phyloP scores from a whole-genome alignment of 2,888 invertebrate species.

The Eremobia ochroleuca region DNA sequence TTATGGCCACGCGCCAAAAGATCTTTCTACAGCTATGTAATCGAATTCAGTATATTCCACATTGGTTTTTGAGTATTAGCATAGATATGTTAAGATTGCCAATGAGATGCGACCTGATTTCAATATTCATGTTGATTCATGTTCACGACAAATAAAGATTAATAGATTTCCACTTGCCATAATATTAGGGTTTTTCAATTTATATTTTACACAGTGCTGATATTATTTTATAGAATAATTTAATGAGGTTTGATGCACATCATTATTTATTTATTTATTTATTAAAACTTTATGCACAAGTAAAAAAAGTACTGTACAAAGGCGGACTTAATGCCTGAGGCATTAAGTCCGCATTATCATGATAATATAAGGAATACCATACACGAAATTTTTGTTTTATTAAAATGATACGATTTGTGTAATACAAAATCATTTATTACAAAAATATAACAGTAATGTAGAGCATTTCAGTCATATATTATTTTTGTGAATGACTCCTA shows the following conservation, averaged over 20 bases:
- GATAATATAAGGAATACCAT: constrained; percentile 27
- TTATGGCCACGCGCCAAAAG: not conserved
- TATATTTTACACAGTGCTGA: not conserved
- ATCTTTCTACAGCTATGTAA: not conserved
- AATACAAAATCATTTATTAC: constrained; percentile 69
- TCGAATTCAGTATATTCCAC: not conserved
- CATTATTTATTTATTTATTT: no score
- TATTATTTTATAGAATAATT: not conserved
- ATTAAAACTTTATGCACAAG: no score
- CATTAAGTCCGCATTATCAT: no score
- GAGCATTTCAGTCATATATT: constrained; percentile 54
- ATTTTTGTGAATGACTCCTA: constrained; percentile 47
- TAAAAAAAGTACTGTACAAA: no score
- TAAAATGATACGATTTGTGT: constrained; percentile 51
- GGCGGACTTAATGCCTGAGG: no score
- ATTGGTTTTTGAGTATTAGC: not conserved
- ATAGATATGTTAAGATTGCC: not conserved
- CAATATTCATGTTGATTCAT: not conserved
- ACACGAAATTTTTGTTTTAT: constrained; percentile 82
- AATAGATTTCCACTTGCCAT: constrained; percentile 36
- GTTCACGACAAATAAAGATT: not conserved
- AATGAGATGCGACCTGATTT: not conserved
- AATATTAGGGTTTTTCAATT: not conserved
- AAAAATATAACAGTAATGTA: constrained; percentile 82
- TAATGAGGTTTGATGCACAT: constrained; percentile 4